phyloP scores from a whole-genome alignment of 2,888 invertebrate genomes.

The Hemicrepidius hirtus region DNA sequence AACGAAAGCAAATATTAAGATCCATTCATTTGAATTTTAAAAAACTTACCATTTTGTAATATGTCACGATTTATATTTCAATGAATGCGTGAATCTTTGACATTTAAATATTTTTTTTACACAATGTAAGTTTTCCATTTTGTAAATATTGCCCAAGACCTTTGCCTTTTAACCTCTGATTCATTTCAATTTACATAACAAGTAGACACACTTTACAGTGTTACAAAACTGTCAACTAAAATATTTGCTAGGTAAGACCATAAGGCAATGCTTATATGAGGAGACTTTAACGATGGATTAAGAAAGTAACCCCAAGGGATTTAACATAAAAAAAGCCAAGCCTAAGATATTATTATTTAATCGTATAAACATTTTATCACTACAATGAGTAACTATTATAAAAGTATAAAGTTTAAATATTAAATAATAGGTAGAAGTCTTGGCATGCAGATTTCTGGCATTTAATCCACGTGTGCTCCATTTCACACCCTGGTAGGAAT shows the following conservation, averaged over 20 bases:
- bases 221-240: conserved; percentile 3
- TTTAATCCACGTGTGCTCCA: too few species aligned
- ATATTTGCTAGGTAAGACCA: background rate
- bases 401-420: too few species aligned
- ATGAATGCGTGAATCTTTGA: background rate
- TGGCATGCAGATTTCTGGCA: too few species aligned
- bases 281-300: conserved; percentile 9
- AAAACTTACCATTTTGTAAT: conserved; percentile 9
- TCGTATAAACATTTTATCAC: too few species aligned
- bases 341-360: background rate
- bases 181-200: conserved; percentile 3
- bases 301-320: background rate
- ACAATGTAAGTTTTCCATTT: background rate
- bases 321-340: too few species aligned
- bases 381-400: too few species aligned
- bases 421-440: too few species aligned
- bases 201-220: background rate
- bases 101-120: conserved; percentile 1
- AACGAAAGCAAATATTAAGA: conserved; percentile 50
- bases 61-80: background rate
- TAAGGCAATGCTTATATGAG: background rate
- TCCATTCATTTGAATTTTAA: background rate
- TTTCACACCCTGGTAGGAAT: too few species aligned
- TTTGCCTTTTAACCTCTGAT: conserved; percentile 8
- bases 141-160: background rate